phyloP scores from a whole-genome alignment of 2,888 invertebrate genomes.

The Xanthia icteritia region DNA sequence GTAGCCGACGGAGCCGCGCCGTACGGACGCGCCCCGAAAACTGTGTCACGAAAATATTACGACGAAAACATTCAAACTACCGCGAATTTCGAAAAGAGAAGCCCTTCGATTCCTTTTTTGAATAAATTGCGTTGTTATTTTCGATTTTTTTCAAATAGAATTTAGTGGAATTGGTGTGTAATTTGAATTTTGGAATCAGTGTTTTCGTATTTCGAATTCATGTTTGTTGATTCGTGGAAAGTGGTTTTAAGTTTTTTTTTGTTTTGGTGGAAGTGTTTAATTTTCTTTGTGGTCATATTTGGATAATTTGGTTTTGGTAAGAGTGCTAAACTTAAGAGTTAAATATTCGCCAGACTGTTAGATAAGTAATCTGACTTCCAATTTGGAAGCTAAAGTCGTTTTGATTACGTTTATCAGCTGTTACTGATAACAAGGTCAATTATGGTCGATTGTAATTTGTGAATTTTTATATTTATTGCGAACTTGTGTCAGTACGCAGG shows the following conservation, averaged over 20 bases:
- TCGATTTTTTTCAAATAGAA: constrained; percentile 14
- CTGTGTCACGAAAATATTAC: constrained; percentile 41
- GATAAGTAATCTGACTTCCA: constrained; percentile 46
- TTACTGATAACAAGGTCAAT: constrained; percentile 60
- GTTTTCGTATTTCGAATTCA: constrained; percentile 31
- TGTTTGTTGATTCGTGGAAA: constrained; percentile 34
- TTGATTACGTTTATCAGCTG: constrained; percentile 56
- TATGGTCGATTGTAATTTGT: constrained; percentile 48
- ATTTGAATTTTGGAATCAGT: constrained; percentile 24
- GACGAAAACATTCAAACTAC: constrained; percentile 38
- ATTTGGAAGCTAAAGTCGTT: constrained; percentile 50
- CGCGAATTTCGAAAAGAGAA: constrained; percentile 48
- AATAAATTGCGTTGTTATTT: background rate
- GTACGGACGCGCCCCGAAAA: constrained; percentile 70
- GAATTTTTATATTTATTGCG: constrained; percentile 27
- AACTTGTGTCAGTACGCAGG: constrained; percentile 4
- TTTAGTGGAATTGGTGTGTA: constrained; percentile 5
- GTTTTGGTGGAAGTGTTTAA: constrained; percentile 54
- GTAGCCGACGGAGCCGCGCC: constrained; percentile 66
- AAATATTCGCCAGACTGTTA: constrained; percentile 23
- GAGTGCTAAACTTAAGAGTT: constrained; percentile 22
- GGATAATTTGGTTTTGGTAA: constrained; percentile 65
- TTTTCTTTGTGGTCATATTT: constrained; percentile 64
- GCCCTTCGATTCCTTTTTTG: constrained; percentile 3
- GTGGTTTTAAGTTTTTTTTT: constrained; percentile 40